Evolutionary conservation across 2,888 invertebrate genomes (phyloP).

Genomic region (Abrostola tripartita): DNA sequence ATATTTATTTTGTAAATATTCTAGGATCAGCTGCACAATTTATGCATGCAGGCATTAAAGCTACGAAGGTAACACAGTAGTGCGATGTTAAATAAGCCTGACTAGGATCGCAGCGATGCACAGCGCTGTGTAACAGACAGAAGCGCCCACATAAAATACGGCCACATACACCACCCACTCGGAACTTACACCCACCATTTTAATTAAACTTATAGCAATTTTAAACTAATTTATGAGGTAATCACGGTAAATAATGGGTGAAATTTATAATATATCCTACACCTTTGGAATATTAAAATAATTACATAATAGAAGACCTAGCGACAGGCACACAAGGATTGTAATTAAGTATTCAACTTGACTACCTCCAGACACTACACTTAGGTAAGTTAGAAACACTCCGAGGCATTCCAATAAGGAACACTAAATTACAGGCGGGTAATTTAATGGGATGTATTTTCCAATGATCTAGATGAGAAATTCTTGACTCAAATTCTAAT

Average conservation of each 20-base stretch:
- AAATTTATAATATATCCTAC: constrained; percentile 28
- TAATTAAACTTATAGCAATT: constrained; percentile 17
- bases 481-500: constrained; percentile 25
- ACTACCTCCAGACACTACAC: constrained; percentile 8
- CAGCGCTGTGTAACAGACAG: neutral
- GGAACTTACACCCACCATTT: constrained; percentile 12
- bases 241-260: constrained; percentile 11
- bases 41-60: neutral
- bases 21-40: constrained; percentile 1
- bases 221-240: constrained; percentile 13
- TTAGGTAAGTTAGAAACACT: constrained; percentile 16
- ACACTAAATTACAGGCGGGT: constrained; percentile 26
- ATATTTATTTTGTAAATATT: neutral
- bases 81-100: constrained; percentile 1
- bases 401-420: constrained; percentile 36
- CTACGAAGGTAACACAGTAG: constrained; percentile 1
- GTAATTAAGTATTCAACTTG: constrained; percentile 24
- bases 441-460: constrained; percentile 12
- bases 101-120: neutral
- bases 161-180: neutral
- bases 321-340: constrained; percentile 8
- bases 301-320: constrained; percentile 29
- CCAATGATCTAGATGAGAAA: constrained; percentile 28
- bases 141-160: neutral
- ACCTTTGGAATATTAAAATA: constrained; percentile 10